Conservation (phyloP, 2,797 vertebrate genomes). For the Aeoliscus strigatus region DNA sequence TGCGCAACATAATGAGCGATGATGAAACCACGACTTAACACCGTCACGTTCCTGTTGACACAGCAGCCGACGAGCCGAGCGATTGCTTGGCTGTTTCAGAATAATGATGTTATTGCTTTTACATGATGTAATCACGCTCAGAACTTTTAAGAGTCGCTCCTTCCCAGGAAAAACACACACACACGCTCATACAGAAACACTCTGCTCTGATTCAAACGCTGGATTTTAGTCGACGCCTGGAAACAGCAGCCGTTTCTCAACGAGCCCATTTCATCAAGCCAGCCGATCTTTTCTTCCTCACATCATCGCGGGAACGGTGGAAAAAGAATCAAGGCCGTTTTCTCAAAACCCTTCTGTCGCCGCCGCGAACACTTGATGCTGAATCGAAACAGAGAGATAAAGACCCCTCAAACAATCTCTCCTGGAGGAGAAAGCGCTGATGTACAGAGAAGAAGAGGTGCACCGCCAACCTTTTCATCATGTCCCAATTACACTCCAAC, state of each 20-base stretch:
- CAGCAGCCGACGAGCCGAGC: slow-evolving; percentile 5
- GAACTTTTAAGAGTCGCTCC: slow-evolving; percentile 8
- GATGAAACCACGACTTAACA: slow-evolving; percentile 28
- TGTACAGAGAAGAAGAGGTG: too few relatives aligned
- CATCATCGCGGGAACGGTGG: slow-evolving; percentile 1
- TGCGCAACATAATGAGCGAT: slow-evolving; percentile 21
- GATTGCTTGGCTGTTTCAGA: slow-evolving; percentile 5
- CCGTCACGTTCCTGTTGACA: slow-evolving; percentile 16
- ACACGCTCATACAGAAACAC: too few relatives aligned
- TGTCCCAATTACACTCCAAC: slow-evolving; percentile 6
- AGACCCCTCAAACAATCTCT: slow-evolving; percentile 10
- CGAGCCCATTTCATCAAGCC: slow-evolving; percentile 16
- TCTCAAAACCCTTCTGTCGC: slow-evolving; percentile 13
- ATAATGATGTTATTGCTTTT: slow-evolving; percentile 21
- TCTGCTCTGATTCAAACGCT: slow-evolving; percentile 6
- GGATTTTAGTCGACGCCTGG: too few relatives aligned
- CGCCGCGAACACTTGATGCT: slow-evolving; percentile 12
- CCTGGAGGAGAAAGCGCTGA: slow-evolving; percentile 1
- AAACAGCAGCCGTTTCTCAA: slow-evolving; percentile 20
- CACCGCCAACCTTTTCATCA: slow-evolving; percentile 10
- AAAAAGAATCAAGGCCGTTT: slow-evolving; percentile 23
- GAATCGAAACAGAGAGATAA: slow-evolving; percentile 12
- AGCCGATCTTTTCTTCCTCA: slow-evolving; percentile 3
- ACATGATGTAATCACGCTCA: background rate
- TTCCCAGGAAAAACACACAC: too few relatives aligned